phyloP scores from a whole-genome alignment of 1,140 invertebrate species.

The Vanessa atalanta region DNA sequence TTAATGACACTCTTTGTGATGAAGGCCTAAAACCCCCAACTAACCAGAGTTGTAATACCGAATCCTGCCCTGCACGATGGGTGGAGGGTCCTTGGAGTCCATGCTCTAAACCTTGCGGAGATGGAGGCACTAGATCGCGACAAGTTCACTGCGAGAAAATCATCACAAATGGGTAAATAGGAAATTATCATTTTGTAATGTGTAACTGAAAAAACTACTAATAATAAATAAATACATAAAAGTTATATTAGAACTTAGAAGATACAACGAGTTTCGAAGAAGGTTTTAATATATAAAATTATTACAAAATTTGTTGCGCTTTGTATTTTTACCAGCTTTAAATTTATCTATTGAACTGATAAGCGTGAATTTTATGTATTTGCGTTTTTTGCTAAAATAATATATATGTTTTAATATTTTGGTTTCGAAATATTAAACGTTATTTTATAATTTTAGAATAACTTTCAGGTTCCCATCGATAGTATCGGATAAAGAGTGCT shows the following conservation, averaged over 20 bases:
- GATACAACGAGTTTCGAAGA: no score
- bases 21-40: conserved; percentile 84
- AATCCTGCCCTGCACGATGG: conserved; percentile 93
- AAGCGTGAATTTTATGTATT: no score
- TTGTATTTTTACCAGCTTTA: no score
- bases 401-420: neutral
- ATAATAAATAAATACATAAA: no score
- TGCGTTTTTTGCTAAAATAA: no score
- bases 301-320: no score
- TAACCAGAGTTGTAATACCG: conserved; percentile 86
- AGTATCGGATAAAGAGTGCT: conserved; percentile 88
- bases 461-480: conserved; percentile 82
- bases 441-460: conserved; percentile 27
- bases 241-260: no score
- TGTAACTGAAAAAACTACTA: no score
- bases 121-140: conserved; percentile 85
- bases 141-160: conserved; percentile 90
- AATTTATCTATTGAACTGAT: no score
- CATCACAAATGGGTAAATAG: conserved; percentile 82
- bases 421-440: neutral
- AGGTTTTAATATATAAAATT: no score
- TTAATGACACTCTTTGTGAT: conserved; percentile 90
- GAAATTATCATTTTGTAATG: neutral
- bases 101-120: conserved; percentile 92
- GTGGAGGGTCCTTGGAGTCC: conserved; percentile 88